Base-by-base conservation (phyloP, 2,797 vertebrate genomes). In the Anguilla anguilla region DNA sequence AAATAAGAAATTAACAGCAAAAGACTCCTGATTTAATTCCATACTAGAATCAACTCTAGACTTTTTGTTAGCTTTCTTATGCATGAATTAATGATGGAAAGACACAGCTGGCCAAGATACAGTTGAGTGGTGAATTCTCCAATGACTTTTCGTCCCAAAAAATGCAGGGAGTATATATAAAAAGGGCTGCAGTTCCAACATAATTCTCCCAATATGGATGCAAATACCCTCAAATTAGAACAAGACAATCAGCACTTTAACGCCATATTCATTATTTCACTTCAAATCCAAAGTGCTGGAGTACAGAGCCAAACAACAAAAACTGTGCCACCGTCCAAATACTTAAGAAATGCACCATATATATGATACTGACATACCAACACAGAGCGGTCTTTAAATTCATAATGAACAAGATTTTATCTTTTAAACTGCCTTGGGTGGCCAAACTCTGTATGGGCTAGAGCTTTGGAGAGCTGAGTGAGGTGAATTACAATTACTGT, bases 401-500 rank as follows among this genome's bases (percentile, higher is more conserved):
- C 69, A 77, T 43, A 6, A 35, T 81, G 19, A 53, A 46, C 1
- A 1, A 22, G 46, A 83, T 83, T 83, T 53, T 55, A 83, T 51
- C 6, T 28, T n/a, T 83, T 22, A 79, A 43, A 79, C 35, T 79
- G 35, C 1, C 22, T 49, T 28, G 22, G n/a, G 51, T 53, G 25
- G 81, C 81, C 7, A 28, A 83, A 46, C 19, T 22, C 39, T 79
- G 74, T 39, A 43, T 43, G 74, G 74, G 74, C 22, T 43, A 25
- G 39, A 6, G 19, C 86, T 43, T 72, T 53, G 46, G 51, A 83
- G 82, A 64, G 87, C 64, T 74, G 49, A 87, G 64, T 74, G 82
- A 77, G 82, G 25, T 59, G 61, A 87, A 87, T 72, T 82, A 59
- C 51, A 72, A 84, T 84, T 53, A 57, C 61, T 74, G 82, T 87